These are phyloP conservation scores for Frieseomelitta varia DNA, from an alignment of 1,140 invertebrate genomes.

Conservation along the genomic window DNA sequence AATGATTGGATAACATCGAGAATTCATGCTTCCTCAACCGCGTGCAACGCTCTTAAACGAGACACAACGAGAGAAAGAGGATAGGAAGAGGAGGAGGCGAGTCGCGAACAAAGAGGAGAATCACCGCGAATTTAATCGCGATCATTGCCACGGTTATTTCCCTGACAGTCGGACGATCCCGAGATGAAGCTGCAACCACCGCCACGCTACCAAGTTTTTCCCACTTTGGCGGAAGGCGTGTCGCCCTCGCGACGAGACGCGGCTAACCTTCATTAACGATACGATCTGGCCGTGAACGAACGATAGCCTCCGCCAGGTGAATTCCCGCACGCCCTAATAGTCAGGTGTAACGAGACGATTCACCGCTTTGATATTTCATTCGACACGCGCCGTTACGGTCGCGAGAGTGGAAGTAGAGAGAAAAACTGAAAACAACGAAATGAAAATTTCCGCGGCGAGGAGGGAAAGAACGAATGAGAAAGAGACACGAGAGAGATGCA, in stretches of 20 bases:
- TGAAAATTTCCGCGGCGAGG: not conserved
- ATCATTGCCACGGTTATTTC: conserved; percentile 50
- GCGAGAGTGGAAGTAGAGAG: not conserved
- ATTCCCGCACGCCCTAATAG: conserved; percentile 17
- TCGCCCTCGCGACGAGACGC: conserved; percentile 12
- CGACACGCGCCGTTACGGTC: conserved; percentile 9
- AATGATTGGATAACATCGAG: conserved; percentile 30
- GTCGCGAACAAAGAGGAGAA: conserved; percentile 26
- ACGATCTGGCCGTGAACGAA: conserved; percentile 7
- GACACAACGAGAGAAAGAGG: not conserved
- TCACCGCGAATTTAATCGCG: conserved; percentile 57
- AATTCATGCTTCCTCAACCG: conserved; percentile 33
- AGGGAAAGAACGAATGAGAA: not conserved
- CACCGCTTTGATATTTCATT: conserved; percentile 8
- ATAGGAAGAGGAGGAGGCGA: not conserved
- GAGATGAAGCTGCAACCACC: conserved; percentile 6
- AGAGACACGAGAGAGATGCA: not conserved
- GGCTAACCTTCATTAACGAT: conserved; percentile 26
- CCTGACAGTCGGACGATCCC: conserved; percentile 37
- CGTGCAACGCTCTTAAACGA: conserved; percentile 6
- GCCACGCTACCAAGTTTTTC: conserved; percentile 11
- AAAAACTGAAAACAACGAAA: conserved; percentile 2
- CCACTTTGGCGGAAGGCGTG: not conserved
- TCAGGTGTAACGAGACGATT: conserved; percentile 20
- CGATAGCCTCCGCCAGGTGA: not conserved